A percentile compares a stretch with the other conserved stretches of the same genome.
Conservation (phyloP, 2,113 vertebrate species). For the Pseudorectes ferrugineus region DNA sequence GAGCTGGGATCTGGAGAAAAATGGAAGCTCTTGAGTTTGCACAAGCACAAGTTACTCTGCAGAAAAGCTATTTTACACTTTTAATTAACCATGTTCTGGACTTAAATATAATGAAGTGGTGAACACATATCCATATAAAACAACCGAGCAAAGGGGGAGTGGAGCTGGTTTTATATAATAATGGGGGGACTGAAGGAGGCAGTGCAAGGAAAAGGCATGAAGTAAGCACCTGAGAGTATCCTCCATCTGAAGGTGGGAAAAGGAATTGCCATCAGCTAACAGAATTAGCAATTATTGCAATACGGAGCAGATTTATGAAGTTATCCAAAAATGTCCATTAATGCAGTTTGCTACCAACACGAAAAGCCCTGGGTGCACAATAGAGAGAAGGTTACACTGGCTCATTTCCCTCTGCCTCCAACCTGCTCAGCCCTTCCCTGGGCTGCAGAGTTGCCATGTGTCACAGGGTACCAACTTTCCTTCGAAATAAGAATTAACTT, state of each 20-base stretch:
- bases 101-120: background rate
- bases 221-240: background rate
- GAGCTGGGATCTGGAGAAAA: background rate
- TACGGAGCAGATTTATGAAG: background rate
- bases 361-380: background rate
- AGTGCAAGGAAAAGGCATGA: too few species aligned
- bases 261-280: background rate
- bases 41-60: background rate
- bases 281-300: background rate
- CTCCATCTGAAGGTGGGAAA: background rate
- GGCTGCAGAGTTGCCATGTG: background rate
- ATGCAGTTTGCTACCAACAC: background rate
- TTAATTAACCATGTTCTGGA: background rate
- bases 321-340: background rate
- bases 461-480: background rate
- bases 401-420: background rate
- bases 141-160: fast-evolving
- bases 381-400: fast-evolving
- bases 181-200: background rate
- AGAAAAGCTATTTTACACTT: background rate
- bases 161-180: background rate
- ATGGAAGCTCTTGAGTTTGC: background rate
- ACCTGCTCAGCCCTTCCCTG: fast-evolving
- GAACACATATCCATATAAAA: background rate
- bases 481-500: background rate